A percentile compares a stretch with the other conserved stretches of the same genome.
These are phyloP conservation scores for Aldrovandia affinis DNA, from an alignment of 2,797 vertebrate species.

Conservation along the genomic window DNA sequence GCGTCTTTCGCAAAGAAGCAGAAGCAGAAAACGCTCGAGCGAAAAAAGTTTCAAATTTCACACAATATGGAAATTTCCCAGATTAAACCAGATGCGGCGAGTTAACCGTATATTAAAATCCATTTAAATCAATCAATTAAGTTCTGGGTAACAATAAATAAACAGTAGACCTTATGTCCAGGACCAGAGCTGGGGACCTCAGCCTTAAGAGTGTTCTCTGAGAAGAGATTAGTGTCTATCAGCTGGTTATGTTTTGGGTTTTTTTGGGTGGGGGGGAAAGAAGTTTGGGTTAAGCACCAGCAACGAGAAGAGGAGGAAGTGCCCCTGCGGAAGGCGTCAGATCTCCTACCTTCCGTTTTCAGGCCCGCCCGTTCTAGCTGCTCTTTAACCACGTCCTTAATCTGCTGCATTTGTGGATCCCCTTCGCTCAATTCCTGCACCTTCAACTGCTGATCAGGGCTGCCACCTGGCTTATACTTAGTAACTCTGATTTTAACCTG, in stretches of 20 bases:
- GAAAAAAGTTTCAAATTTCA: background rate
- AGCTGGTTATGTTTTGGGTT: background rate
- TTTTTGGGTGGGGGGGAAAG: background rate
- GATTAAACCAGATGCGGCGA: background rate
- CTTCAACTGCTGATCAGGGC: slow-evolving; percentile 82
- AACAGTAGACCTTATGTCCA: background rate
- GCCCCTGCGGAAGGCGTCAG: slow-evolving; percentile 38
- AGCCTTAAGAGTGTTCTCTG: background rate
- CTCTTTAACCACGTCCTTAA: slow-evolving; percentile 93
- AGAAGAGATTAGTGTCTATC: background rate
- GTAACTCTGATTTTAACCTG: slow-evolving; percentile 92
- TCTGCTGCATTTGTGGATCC: slow-evolving; percentile 88
- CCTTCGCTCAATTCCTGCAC: slow-evolving; percentile 87
- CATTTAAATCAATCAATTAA: background rate
- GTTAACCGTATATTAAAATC: background rate
- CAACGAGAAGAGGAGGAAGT: background rate
- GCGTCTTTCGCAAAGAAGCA: background rate
- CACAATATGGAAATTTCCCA: too few species aligned
- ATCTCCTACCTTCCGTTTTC: slow-evolving; percentile 90
- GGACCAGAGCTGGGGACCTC: background rate
- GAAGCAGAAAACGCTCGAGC: background rate
- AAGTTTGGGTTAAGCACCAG: background rate
- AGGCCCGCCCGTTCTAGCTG: slow-evolving; percentile 96
- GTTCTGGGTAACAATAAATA: background rate
- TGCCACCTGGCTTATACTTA: slow-evolving; percentile 83